Evolutionary conservation across 1,140 invertebrate species (phyloP).

Genomic region (Aradophagus sp.): DNA sequence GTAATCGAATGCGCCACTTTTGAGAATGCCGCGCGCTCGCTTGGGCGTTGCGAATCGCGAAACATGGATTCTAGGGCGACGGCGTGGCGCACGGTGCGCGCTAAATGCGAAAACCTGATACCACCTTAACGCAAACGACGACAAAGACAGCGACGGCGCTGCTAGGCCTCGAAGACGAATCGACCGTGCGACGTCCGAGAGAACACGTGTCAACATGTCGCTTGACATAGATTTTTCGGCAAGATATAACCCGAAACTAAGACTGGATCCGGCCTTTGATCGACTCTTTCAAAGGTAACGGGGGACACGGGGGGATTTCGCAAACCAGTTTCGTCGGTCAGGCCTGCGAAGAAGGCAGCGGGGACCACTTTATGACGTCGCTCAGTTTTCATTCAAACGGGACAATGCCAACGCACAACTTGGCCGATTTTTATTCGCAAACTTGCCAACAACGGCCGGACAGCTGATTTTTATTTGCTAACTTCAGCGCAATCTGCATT

Average conservation of each 20-base stretch:
- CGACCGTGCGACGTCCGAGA: constrained; percentile 47
- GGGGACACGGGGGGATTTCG: constrained; percentile 5
- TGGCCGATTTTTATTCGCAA: constrained; percentile 23
- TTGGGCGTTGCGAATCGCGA: constrained; percentile 46
- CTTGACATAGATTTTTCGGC: constrained; percentile 69
- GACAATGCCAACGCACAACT: constrained; percentile 21
- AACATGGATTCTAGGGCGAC: constrained; percentile 34
- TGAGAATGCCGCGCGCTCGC: constrained; percentile 46
- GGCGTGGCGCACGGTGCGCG: constrained; percentile 37
- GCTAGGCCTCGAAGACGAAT: constrained; percentile 46
- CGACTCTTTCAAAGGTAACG: constrained; percentile 38
- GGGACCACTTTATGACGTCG: constrained; percentile 30
- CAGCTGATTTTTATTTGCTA: constrained; percentile 33
- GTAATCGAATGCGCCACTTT: constrained; percentile 57
- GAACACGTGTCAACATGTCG: constrained; percentile 69
- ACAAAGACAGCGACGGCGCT: constrained; percentile 4
- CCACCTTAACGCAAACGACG: constrained; percentile 57
- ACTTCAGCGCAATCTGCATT: constrained; percentile 8
- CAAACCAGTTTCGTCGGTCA: constrained; percentile 60
- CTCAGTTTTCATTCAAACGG: constrained; percentile 26
- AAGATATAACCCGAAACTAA: constrained; percentile 66
- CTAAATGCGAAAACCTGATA: constrained; percentile 63
- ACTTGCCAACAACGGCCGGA: constrained; percentile 14
- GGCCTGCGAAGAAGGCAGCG: constrained; percentile 7
- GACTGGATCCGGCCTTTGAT: constrained; percentile 59